Evolutionary conservation across 2,113 vertebrate genomes (phyloP).

Genomic region (Hippocampus barbouri): DNA sequence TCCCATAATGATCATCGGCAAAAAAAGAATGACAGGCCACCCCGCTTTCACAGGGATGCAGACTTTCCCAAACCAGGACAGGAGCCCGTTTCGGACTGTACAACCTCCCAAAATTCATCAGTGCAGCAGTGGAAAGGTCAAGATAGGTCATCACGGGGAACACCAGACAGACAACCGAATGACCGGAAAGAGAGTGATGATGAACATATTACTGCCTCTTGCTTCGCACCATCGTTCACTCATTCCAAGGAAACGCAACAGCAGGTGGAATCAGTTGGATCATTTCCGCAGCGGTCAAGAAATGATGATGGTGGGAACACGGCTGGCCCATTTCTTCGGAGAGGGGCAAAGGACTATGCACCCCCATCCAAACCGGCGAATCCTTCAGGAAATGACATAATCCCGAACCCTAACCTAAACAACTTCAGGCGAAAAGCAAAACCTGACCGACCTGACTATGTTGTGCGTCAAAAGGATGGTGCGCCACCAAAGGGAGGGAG

Average conservation of each 20-base stretch:
- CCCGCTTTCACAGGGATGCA: conserved; percentile 87
- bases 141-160: conserved; percentile 49
- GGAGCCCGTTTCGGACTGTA: conserved; percentile 67
- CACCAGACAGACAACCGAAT: conserved; percentile 72
- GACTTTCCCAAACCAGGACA: conserved; percentile 79
- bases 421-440: conserved; percentile 77
- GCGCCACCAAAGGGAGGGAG: conserved; percentile 73
- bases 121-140: conserved; percentile 75
- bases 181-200: conserved; percentile 56
- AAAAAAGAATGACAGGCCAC: conserved; percentile 85
- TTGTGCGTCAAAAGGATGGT: conserved; percentile 76
- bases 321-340: conserved; percentile 50
- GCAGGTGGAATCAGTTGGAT: conserved; percentile 42
- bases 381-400: conserved; percentile 40
- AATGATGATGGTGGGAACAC: conserved; percentile 53
- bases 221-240: conserved; percentile 56
- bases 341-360: conserved; percentile 72
- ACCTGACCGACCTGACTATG: conserved; percentile 77
- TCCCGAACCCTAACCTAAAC: conserved; percentile 64
- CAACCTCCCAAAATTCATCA: conserved; percentile 57
- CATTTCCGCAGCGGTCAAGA: conserved; percentile 52
- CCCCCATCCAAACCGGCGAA: conserved; percentile 72
- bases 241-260: conserved; percentile 78
- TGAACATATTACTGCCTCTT: conserved; percentile 33
- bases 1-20: conserved; percentile 80